These are phyloP conservation scores for Limnephilus auricula DNA, from an alignment of 2,888 invertebrate species.

Conservation along the genomic window DNA sequence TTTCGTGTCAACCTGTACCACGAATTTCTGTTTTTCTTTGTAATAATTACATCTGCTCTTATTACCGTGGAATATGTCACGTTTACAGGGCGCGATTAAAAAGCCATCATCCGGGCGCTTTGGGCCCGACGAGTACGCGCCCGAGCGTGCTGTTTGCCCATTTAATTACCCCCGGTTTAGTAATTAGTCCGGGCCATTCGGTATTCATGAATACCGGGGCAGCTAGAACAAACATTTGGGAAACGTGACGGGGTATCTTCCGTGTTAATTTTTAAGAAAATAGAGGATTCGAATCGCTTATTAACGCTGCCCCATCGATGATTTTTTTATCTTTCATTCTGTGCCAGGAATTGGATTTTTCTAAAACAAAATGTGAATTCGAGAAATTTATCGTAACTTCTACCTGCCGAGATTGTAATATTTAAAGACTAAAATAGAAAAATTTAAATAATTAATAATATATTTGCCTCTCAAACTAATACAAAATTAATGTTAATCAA, in stretches of 20 bases:
- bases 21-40: neutral
- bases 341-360: neutral
- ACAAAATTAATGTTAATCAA: too few species aligned
- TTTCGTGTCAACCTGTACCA: neutral
- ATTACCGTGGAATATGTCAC: conserved; percentile 46
- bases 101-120: conserved; percentile 61
- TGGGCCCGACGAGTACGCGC: conserved; percentile 45
- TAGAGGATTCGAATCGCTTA: conserved; percentile 39
- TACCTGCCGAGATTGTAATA: too few species aligned
- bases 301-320: conserved; percentile 38
- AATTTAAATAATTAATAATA: too few species aligned
- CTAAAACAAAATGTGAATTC: neutral
- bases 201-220: conserved; percentile 54
- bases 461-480: too few species aligned
- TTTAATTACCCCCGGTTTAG: conserved; percentile 65
- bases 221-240: conserved; percentile 45
- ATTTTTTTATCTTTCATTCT: neutral
- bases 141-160: conserved; percentile 64
- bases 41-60: conserved; percentile 10
- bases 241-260: conserved; percentile 48
- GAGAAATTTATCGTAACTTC: too few species aligned
- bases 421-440: too few species aligned
- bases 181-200: conserved; percentile 58
- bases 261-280: conserved; percentile 50
- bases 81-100: conserved; percentile 62